A percentile compares a stretch with the other conserved stretches of the same genome.
These are phyloP conservation scores for Cotesia chilonis DNA, from an alignment of 1,140 invertebrate genomes.

Conservation along the genomic window DNA sequence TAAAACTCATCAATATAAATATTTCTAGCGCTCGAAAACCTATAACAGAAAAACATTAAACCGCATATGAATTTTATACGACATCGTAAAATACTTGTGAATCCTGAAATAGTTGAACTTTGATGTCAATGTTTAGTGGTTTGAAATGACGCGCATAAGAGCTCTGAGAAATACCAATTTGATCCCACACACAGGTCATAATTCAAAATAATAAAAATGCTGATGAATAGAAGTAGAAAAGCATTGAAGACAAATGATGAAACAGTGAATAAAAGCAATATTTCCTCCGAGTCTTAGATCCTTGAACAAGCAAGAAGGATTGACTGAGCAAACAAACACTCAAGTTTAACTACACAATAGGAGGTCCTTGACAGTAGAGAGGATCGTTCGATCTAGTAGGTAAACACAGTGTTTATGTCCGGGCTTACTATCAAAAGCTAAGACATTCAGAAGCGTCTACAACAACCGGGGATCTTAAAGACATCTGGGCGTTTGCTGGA, in stretches of 20 bases:
- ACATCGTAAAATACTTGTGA: neutral
- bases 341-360: neutral
- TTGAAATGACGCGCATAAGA: too few relatives aligned
- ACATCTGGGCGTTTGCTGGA: neutral
- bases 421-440: constrained; percentile 1
- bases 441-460: too few relatives aligned
- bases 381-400: constrained; percentile 22
- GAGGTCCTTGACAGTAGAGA: neutral
- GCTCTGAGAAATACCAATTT: too few relatives aligned
- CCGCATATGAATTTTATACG: neutral
- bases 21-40: too few relatives aligned
- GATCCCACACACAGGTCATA: too few relatives aligned
- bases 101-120: too few relatives aligned
- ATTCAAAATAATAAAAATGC: too few relatives aligned
- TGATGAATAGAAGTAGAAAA: too few relatives aligned
- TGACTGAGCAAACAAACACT: constrained; percentile 6
- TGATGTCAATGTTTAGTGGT: too few relatives aligned
- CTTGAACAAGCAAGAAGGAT: neutral
- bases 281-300: neutral
- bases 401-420: constrained; percentile 24
- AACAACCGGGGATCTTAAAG: neutral
- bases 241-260: neutral
- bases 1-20: too few relatives aligned
- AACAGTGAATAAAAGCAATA: constrained; percentile 9
- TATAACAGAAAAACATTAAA: too few relatives aligned